Base-by-base conservation (phyloP, 2,888 invertebrate species). In the Nemapogon koenigi region DNA sequence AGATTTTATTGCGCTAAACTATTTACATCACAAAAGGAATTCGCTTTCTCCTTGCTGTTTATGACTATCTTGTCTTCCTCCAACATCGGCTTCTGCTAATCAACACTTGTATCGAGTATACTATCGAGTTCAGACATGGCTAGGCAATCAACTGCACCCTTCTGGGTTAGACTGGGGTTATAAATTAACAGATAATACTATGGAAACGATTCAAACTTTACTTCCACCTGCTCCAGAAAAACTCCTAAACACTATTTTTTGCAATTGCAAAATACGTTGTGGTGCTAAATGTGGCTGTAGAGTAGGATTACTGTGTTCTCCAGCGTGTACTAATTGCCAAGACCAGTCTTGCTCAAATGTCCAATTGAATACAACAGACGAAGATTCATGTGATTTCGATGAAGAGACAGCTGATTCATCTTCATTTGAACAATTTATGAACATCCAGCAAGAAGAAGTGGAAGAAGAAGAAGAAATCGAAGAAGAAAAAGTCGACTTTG, bases 51-150 rank as follows among this genome's bases (percentile, higher is more conserved):
- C 33, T 33, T 33, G 15, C 33, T 17, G 18, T 18, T 3, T 33
- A 33, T 18, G 33, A 17, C 3, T 4, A 15, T 18, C 33, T 18
- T 29, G 13, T 28, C 33, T n/a, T 35, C 38, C 38, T 32, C 28
- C 37, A 40, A 37, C 27, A 16, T 31, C 40, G 14, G 39, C n/a
- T 39, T 38, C 43, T 47, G 43, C 43, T 45, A 41, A 44, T 26
- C 44, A 47, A 45, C 42, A 44, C 43, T 42, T n/a, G n/a, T n/a
- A 41, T 45, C 38, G 43, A 10, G 46, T 43, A 39, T 46, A 43
- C 41, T 45, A 46, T 32, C 43, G 46, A 47, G 46, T 46, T 40
- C 45, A 47, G 44, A 42, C 42, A 41, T 47, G 42, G 46, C 46
- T 49, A 41, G 44, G 47, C 41, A 37, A 47, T 46, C 38, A 47